Base-by-base conservation (phyloP, 2,888 invertebrate species). In the Lamellibrachia satsuma region DNA sequence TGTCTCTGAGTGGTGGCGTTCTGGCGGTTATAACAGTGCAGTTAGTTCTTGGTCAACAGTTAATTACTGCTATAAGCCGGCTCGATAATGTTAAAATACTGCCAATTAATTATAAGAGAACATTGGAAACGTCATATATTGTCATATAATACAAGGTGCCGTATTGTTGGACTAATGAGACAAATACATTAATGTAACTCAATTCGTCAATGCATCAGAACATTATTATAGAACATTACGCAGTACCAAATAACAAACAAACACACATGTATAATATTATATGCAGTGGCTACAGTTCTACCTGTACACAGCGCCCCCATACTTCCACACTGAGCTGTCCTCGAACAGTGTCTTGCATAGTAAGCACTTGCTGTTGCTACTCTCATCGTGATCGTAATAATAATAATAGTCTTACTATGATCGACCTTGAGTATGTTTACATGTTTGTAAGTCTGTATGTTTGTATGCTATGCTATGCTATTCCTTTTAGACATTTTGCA, bases 131-230 rank as follows among this genome's bases (percentile, higher is more conserved):
- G 22, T 75, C 15, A 3, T 22, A 75, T 75, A 75, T 75, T 75
- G 75, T 75, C 75, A 75, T 75, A 15, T 75, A 75, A 75, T 75
- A 75, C 75, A 75, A 6, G 75, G 15, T 75, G 15, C 11, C 75
- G 75, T 75, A 75, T n/a, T 75, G 75, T 75, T 75, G 15, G n/a
- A 75, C 75, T 75, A 75, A 75, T 75, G 75, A 75, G 22, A 75
- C n/a, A 22, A 75, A 22, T 4, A 75, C 75, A 75, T 75, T 22
- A 15, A 22, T 22, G 75, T 75, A 75, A 75, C 75, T 22, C 75
- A 75, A 75, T 75, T 75, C 75, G 15, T 15, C 75, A 11, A 22
- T n/a, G 75, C 75, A 75, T 75, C n/a, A 15, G 1, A 75, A 75
- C 75, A 4, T n/a, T 75, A 22, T 15, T 22, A 22, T 75, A 75